phyloP scores from a whole-genome alignment of 2,797 vertebrate genomes.

The Hippocampus kuda region DNA sequence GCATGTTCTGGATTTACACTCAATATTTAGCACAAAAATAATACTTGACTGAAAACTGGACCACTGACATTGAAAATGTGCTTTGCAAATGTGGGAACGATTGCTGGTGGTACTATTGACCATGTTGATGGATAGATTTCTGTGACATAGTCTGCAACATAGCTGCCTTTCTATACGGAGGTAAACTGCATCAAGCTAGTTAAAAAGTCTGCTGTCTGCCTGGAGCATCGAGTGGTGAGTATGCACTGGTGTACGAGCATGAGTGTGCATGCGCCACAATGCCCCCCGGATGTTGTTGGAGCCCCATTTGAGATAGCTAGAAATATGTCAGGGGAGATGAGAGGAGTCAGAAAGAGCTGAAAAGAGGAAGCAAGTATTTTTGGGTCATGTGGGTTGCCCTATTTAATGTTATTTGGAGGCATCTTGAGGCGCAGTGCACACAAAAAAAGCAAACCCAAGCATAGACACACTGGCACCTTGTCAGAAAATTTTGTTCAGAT shows the following conservation, averaged over 20 bases:
- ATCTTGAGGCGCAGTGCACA: slow-evolving; percentile 23
- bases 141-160: slow-evolving; percentile 45
- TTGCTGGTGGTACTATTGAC: slow-evolving; percentile 31
- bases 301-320: slow-evolving; percentile 45
- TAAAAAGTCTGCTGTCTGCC: slow-evolving; percentile 52
- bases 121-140: slow-evolving; percentile 32
- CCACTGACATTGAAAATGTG: background rate
- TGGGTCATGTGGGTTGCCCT: slow-evolving; percentile 61
- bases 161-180: slow-evolving; percentile 46
- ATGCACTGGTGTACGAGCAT: slow-evolving; percentile 19
- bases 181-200: slow-evolving; percentile 47
- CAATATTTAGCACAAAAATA: slow-evolving; percentile 4
- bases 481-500: background rate
- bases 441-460: background rate
- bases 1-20: slow-evolving; percentile 14
- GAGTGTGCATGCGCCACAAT: slow-evolving; percentile 39
- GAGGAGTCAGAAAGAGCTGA: slow-evolving; percentile 41
- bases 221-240: slow-evolving; percentile 34
- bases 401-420: slow-evolving; percentile 49
- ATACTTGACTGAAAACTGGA: background rate
- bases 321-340: slow-evolving; percentile 34
- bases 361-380: slow-evolving; percentile 51
- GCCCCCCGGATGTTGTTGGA: slow-evolving; percentile 55
- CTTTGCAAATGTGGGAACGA: slow-evolving; percentile 10
- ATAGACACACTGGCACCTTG: background rate